Evolutionary conservation across 2,113 vertebrate species (phyloP), one percentile per base, ranked within the genome.

Genomic region (Holacanthus passer): DNA sequence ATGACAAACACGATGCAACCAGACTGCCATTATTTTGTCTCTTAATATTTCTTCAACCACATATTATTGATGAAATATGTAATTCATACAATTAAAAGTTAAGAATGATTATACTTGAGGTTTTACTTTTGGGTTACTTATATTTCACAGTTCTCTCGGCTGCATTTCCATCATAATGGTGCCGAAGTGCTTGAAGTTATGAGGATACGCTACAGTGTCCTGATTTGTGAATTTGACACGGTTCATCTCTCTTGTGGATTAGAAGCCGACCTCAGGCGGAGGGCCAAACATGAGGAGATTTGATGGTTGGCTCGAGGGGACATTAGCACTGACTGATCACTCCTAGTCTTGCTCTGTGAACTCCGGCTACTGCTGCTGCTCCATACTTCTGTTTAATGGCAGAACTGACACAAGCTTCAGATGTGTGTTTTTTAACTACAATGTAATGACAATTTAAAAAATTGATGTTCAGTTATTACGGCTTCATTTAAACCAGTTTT

Each of bases 261-360:
- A 83, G 73, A 92, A 78, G 71, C 53, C 88, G 91, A 93, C 89
- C 85, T 89, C 85, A 86, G 90, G 87, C 88, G 64, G 74, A 70
- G 72, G 81, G 86, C 88, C 89, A 90, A 89, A 87, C 89, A 92
- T 24, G 82, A 88, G 74, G 82, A 87, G 86, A 92, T 93, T 93
- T 92, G 82, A 88, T 78, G 78, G 74, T 65, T 75, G 77, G 85
- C 81, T 86, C 50, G 63, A 77, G 72, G 71, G 81, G 75, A 83
- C 87, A 93, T 92, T 87, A 91, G 52, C 70, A 6, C 60, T 82
- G 85, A 88, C 85, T 87, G 80, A 92, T 93, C 88, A 81, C 87
- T 84, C 71, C 74, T 74, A 83, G 67, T 67, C 72, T 56, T 68
- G 77, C 80, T 89, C 27, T 59, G 56, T 76, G 82, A 91, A 81